Evolutionary conservation across 2,113 vertebrate genomes (phyloP).

Genomic region (Ceratotherium simum): DNA sequence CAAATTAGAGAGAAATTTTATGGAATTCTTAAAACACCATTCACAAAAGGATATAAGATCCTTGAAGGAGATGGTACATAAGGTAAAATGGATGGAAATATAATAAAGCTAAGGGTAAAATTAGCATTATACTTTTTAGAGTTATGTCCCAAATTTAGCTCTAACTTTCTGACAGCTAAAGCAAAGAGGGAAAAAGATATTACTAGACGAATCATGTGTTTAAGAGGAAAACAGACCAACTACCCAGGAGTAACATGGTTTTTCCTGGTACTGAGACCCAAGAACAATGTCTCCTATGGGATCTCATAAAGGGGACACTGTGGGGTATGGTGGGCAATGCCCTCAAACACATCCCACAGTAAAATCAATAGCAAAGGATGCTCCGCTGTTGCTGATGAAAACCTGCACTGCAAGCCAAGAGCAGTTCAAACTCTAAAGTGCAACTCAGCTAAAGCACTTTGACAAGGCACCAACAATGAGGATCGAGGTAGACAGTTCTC

Average conservation of each 20-base stretch:
- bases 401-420: background rate
- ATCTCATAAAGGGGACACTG: background rate
- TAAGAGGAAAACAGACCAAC: background rate
- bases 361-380: background rate
- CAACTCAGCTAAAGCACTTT: background rate
- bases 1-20: background rate
- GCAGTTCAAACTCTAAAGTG: background rate
- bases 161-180: slow-evolving; percentile 2
- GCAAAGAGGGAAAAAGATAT: background rate
- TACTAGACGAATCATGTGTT: background rate
- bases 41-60: background rate
- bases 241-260: background rate
- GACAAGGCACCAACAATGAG: background rate
- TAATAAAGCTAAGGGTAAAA: slow-evolving; percentile 44
- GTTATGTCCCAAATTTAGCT: background rate
- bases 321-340: background rate
- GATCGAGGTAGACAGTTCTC: background rate
- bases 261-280: background rate
- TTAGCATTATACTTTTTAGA: slow-evolving; percentile 8
- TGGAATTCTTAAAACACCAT: background rate
- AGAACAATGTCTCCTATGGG: background rate
- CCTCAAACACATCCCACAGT: background rate
- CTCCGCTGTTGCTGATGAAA: background rate
- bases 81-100: background rate
- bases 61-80: background rate